Evolutionary conservation across 2,797 vertebrate species (phyloP).

Genomic region (Labroides dimidiatus): DNA sequence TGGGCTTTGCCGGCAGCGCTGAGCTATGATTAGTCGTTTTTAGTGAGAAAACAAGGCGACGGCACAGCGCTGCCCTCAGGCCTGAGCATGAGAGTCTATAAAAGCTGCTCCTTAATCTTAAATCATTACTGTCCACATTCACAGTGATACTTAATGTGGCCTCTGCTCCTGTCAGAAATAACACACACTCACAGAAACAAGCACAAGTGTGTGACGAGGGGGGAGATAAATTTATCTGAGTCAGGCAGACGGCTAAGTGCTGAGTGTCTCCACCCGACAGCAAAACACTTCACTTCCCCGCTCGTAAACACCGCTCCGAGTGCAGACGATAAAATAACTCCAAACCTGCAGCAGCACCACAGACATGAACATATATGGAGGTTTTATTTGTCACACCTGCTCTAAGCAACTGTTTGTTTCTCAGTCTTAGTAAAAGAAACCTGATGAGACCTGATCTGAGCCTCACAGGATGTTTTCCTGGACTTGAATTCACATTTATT

Average conservation of each 20-base stretch:
- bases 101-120: background rate
- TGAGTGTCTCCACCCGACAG: slow-evolving; percentile 51
- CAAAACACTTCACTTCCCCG: slow-evolving; percentile 30
- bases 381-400: slow-evolving; percentile 7
- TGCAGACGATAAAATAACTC: slow-evolving; percentile 30
- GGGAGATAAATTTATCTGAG: slow-evolving; percentile 62
- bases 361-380: slow-evolving; percentile 1
- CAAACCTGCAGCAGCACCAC: background rate
- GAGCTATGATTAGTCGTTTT: background rate
- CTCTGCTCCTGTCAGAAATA: background rate
- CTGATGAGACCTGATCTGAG: no score
- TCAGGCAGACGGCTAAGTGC: slow-evolving; percentile 51
- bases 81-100: background rate
- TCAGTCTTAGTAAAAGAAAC: background rate
- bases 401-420: background rate
- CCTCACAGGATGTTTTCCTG: no score
- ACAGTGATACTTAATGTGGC: slow-evolving; percentile 21
- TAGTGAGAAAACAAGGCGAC: background rate
- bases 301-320: slow-evolving; percentile 29
- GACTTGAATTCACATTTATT: no score
- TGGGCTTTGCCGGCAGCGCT: background rate
- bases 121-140: background rate
- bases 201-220: background rate
- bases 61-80: background rate
- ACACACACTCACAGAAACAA: background rate